Evolutionary conservation across 2,888 invertebrate genomes (phyloP).

Genomic region (Hymenopus coronatus): DNA sequence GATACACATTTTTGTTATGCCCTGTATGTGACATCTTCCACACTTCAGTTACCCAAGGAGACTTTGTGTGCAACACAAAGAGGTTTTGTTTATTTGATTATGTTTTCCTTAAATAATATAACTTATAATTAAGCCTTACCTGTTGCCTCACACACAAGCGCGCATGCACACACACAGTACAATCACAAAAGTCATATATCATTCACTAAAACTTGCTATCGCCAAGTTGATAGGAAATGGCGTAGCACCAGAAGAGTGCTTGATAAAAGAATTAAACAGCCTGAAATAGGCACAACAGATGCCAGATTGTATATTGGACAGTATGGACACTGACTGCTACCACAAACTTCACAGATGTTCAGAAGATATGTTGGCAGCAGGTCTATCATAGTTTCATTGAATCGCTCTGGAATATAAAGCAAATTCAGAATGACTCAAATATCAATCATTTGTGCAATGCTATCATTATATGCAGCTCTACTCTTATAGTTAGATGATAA

Average conservation of each 20-base stretch:
- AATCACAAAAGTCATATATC: neutral
- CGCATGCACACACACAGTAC: neutral
- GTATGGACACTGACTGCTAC: conserved; percentile 91
- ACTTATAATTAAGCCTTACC: neutral
- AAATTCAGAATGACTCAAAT: neutral
- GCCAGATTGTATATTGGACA: conserved; percentile 81
- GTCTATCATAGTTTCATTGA: conserved; percentile 89
- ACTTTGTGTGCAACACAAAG: neutral
- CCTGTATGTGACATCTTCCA: no score
- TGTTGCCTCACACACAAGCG: neutral
- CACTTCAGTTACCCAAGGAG: no score
- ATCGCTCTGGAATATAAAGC: conserved; percentile 66
- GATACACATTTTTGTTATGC: no score
- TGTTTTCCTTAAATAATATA: neutral
- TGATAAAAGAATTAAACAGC: conserved; percentile 6
- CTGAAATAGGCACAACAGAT: conserved; percentile 37
- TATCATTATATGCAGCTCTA: neutral
- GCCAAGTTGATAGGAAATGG: conserved; percentile 15
- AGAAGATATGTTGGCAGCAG: conserved; percentile 79
- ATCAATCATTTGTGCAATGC: neutral
- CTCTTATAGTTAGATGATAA: neutral
- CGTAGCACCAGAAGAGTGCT: conserved; percentile 22
- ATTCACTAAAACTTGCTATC: neutral
- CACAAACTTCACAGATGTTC: conserved; percentile 92
- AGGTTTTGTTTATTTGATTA: neutral